Evolutionary conservation across 2,888 invertebrate species (phyloP), one percentile per base, ranked within the genome.

Genomic region (Pollenia griseotomentosa): DNA sequence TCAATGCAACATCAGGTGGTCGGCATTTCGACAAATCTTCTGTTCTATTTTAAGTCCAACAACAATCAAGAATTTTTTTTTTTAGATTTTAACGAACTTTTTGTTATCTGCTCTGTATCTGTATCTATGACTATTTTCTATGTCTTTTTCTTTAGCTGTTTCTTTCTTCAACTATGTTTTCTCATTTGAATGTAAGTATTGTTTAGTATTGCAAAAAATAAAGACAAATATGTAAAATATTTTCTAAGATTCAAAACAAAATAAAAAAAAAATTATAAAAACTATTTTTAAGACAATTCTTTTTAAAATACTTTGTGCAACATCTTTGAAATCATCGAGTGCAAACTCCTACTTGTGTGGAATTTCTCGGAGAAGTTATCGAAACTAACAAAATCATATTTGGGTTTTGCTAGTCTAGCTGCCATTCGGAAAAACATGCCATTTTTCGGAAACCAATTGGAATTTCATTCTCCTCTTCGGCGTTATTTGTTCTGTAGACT

Each of bases 1-100:
- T 70, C 53, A 61, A 55, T n/a, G 23, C 61, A 75, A 68, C 61
- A 70, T 79, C 40, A 51, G 51, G 51, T 61, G 59, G 10, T 61
- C 44, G n/a, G 19, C 66, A 14, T 57, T 74, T 74, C 9, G 61
- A 12, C 44, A 65, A 63, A 73, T 57, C n/a, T 16, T 55, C 71
- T 81, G 33, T 77, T 83, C 73, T 74, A 66, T 68, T 63, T 75
- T 51, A 89, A 90, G 90, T 90, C 90, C 91, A 87, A 84, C 88
- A 89, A 88, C 80, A 87, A 87, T 81, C 85, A 80, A 65, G 14
- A 89, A 51, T 14, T 51, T 12, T 55, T 12, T 55, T 33, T 33
- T 55, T 53, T 48, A 57, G 51, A 55, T 63, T 53, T 44, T 46
- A 61, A 55, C 75, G 53, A 68, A 75, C 82, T 83, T 55, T 57